Conservation (phyloP, 2,113 vertebrate species). For the Gracilinanus agilis region DNA sequence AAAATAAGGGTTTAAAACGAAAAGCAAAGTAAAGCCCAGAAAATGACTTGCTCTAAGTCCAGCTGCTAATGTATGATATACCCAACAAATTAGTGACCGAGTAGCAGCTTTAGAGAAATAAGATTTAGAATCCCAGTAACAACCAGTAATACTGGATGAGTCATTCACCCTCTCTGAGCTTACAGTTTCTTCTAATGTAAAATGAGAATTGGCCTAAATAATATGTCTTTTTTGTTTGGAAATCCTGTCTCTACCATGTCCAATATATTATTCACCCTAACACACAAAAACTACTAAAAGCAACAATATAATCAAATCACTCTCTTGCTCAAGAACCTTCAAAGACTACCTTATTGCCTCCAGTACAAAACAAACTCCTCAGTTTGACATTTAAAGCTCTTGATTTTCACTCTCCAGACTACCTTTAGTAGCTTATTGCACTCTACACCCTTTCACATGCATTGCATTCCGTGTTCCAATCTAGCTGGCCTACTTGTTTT, state of each 20-base stretch:
- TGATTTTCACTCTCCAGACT: not conserved
- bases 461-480: not conserved
- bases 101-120: not conserved
- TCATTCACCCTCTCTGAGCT: not conserved
- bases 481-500: not conserved
- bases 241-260: not conserved
- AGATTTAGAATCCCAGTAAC: not conserved
- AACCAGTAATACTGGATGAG: not conserved
- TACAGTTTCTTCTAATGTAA: not conserved
- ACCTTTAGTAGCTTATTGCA: not conserved
- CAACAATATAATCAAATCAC: not conserved
- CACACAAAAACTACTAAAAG: not conserved
- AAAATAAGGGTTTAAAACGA: too few relatives aligned
- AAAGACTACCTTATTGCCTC: not conserved
- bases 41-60: not conserved
- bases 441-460: not conserved
- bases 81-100: not conserved
- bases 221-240: not conserved
- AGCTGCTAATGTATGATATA: not conserved
- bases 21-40: not conserved
- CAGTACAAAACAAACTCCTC: not conserved
- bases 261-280: not conserved
- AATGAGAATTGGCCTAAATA: not conserved
- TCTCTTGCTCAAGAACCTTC: not conserved
- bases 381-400: not conserved